Evolutionary conservation across 2,888 invertebrate genomes (phyloP).

Genomic region (Diarsia dahlii): DNA sequence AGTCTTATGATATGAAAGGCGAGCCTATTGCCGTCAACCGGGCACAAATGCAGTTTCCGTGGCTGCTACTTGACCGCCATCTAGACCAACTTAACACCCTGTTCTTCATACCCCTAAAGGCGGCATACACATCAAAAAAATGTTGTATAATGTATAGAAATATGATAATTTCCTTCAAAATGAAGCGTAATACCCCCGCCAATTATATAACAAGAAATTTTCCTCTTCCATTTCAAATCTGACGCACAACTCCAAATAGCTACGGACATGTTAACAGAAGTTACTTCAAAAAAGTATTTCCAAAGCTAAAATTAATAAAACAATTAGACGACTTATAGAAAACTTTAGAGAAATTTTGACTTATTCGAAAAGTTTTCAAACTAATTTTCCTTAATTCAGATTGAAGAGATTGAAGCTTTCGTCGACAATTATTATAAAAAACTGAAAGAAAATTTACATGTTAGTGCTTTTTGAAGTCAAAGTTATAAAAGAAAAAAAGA

Average conservation of each 20-base stretch:
- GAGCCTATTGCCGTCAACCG: too few relatives aligned
- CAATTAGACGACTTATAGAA: constrained; percentile 52
- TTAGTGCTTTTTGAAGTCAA: constrained; percentile 25
- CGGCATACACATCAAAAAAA: not conserved
- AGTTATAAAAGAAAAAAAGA: constrained; percentile 1
- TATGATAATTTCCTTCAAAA: not conserved
- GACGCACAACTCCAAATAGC: not conserved
- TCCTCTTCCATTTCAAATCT: not conserved
- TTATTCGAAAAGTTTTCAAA: constrained; percentile 60
- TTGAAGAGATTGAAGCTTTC: constrained; percentile 58
- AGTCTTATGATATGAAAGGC: too few relatives aligned
- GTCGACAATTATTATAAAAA: constrained; percentile 59
- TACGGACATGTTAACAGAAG: constrained; percentile 10
- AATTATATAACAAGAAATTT: not conserved
- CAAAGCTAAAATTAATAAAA: constrained; percentile 57
- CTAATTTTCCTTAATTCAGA: constrained; percentile 61
- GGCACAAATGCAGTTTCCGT: too few relatives aligned
- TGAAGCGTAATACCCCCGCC: not conserved
- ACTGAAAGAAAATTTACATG: constrained; percentile 51
- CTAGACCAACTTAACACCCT: too few relatives aligned
- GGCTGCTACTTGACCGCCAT: too few relatives aligned
- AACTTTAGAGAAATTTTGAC: constrained; percentile 61
- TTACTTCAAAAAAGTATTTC: constrained; percentile 27
- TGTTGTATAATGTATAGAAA: not conserved
- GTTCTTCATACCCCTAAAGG: too few relatives aligned